Evolutionary conservation across 1,140 invertebrate genomes (phyloP).

Genomic region (Heliconius eleuchia): DNA sequence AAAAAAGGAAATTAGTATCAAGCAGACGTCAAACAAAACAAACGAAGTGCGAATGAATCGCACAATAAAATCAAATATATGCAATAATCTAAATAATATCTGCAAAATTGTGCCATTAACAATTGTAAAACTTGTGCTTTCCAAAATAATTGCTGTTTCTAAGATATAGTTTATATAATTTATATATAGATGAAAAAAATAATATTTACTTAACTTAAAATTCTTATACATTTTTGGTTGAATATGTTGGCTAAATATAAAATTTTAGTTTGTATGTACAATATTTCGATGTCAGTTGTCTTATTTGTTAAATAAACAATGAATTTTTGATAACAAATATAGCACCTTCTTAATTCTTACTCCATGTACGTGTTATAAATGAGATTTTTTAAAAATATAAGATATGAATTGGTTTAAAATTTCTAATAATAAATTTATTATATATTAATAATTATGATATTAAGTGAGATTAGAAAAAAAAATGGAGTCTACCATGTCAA

Average conservation of each 20-base stretch:
- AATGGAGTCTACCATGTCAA: too few species aligned
- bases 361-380: slow-evolving; percentile 26
- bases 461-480: too few species aligned
- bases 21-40: too few species aligned
- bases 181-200: neutral
- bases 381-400: neutral
- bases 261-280: slow-evolving; percentile 20
- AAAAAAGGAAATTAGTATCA: too few species aligned
- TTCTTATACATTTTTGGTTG: neutral
- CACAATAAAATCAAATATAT: too few species aligned
- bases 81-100: too few species aligned
- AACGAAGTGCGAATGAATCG: too few species aligned
- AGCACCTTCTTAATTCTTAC: slow-evolving; percentile 41
- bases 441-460: too few species aligned
- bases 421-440: too few species aligned
- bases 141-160: too few species aligned
- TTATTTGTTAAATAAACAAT: slow-evolving; percentile 29
- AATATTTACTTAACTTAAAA: neutral
- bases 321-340: slow-evolving; percentile 42
- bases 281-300: slow-evolving; percentile 29
- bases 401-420: too few species aligned
- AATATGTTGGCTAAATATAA: neutral
- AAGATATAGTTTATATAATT: too few species aligned
- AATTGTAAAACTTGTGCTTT: neutral
- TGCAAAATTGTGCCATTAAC: neutral